These are phyloP conservation scores for Celastrina argiolus DNA, from an alignment of 2,888 invertebrate species.

Conservation along the genomic window DNA sequence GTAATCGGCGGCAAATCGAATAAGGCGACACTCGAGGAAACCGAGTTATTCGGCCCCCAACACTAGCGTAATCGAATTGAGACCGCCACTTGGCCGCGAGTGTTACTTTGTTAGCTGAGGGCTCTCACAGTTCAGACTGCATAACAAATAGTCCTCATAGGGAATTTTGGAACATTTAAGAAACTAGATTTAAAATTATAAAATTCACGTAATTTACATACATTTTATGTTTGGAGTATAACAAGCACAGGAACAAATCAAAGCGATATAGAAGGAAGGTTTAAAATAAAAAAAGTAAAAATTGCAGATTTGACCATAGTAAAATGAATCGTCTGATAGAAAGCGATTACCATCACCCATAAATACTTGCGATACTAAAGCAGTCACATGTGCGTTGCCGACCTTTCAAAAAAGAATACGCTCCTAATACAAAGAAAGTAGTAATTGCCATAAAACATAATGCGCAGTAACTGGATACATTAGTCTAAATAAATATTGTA, in stretches of 20 bases:
- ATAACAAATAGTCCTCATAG: conserved; percentile 36
- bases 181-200: neutral
- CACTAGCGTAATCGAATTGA: conserved; percentile 71
- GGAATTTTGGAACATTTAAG: neutral
- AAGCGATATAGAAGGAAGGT: neutral
- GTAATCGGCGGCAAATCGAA: conserved; percentile 68
- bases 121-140: conserved; percentile 50
- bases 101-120: conserved; percentile 71
- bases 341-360: too few species aligned
- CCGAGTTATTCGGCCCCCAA: conserved; percentile 65
- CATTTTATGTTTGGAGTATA: neutral
- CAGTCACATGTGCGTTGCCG: too few species aligned
- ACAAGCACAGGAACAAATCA: neutral
- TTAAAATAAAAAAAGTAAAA: neutral
- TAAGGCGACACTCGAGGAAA: conserved; percentile 67
- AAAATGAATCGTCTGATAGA: too few species aligned
- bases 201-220: neutral
- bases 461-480: neutral
- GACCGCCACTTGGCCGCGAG: conserved; percentile 70
- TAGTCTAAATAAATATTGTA: conserved; percentile 15
- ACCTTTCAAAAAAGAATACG: too few species aligned
- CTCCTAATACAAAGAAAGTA: neutral
- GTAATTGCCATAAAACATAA: neutral
- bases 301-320: neutral
- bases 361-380: too few species aligned